These are phyloP conservation scores for Ataeniobius toweri DNA, from an alignment of 2,797 vertebrate species.

Conservation along the genomic window DNA sequence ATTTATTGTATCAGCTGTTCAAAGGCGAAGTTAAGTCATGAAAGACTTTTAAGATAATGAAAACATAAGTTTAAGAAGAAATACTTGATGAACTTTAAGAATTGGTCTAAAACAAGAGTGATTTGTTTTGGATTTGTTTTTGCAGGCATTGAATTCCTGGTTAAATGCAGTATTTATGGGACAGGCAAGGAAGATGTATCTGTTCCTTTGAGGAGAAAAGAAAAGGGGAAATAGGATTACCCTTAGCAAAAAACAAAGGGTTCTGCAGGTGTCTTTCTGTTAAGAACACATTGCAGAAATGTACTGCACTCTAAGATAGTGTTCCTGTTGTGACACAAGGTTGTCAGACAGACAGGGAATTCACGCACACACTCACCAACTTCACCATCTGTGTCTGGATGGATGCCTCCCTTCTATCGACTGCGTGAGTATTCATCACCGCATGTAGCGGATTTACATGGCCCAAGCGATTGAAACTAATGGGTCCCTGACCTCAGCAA, in stretches of 20 bases:
- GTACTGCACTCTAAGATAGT: not conserved
- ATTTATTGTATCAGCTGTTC: too few species aligned
- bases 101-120: not conserved
- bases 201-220: not conserved
- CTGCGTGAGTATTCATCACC: not conserved
- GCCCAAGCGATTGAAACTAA: conserved; percentile 3
- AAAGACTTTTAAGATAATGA: too few species aligned
- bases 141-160: not conserved
- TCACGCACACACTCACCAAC: not conserved
- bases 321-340: not conserved
- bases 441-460: conserved; percentile 1
- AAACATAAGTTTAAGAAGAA: too few species aligned
- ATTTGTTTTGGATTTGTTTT: not conserved
- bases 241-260: not conserved
- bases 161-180: not conserved
- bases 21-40: too few species aligned
- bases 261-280: not conserved
- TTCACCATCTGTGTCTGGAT: not conserved
- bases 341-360: not conserved
- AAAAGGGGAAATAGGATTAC: not conserved
- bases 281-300: not conserved
- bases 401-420: not conserved
- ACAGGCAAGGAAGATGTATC: not conserved
- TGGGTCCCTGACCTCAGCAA: not conserved
- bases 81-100: too few species aligned